Base-by-base conservation (phyloP, 2,888 invertebrate species). In the Melanotus villosus region DNA sequence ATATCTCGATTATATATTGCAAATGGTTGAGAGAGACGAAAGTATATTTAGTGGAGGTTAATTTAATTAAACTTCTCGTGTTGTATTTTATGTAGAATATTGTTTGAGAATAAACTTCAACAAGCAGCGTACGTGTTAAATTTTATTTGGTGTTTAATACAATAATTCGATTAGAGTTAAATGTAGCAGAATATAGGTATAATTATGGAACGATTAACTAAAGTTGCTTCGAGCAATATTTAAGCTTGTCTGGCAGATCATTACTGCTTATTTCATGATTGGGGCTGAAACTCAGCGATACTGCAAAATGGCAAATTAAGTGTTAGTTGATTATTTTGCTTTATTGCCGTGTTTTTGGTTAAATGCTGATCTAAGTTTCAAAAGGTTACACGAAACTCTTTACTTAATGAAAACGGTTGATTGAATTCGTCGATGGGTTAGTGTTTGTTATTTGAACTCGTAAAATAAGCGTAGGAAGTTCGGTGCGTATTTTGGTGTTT, bases 161-260 rank as follows among this genome's bases (percentile, higher is more conserved):
- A 63, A 63, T 64, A 64, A 54, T 14, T 19, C 43, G 26, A 54
- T 54, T 64, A 64, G 38, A 50, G 47, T 62, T 65, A 58, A 65
- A 65, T 58, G 36, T 47, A 65, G 58, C 50, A 19, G 38, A 38
- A 36, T 65, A 50, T 38, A 65, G 65, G 50, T 65, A 34, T 57
- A 65, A 65, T 65, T 65, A 50, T 58, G 36, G 41, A 58, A 65
- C 52, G 65, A 50, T 65, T 58, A 58, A 58, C 58, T 58, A 65
- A 65, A 65, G 50, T 65, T 59, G 58, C 41, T 57, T 45, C 38
- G 18, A 59, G 52, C 50, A 58, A 58, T 58, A 65, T 65, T 65
- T 65, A 65, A 58, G 58, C 56, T 64, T 65, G 65, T 58, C 38
- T 65, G 58, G 45, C 50, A 38, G 58, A 58, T 58, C 36, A 65